Conservation (phyloP, 1,140 invertebrate genomes). For the Dendrolimus punctatus region DNA sequence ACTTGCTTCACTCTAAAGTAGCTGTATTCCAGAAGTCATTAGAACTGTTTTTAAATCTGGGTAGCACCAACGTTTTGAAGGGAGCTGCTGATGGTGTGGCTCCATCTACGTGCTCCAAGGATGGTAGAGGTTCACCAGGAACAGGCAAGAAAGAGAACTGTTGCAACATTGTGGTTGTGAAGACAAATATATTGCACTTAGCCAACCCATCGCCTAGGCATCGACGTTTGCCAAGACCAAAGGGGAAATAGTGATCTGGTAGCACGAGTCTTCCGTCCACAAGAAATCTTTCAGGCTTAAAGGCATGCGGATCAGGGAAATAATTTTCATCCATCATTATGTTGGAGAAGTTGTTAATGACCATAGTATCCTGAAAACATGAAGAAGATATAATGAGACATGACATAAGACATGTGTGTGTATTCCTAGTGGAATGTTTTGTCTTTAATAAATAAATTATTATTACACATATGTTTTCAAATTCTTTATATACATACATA, state of each 20-base stretch:
- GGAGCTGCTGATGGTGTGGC: slow-evolving; percentile 81
- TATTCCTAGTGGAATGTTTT: no score
- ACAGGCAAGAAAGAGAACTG: slow-evolving; percentile 79
- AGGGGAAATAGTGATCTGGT: slow-evolving; percentile 83
- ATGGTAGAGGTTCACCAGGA: slow-evolving; percentile 75
- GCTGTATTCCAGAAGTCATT: no score
- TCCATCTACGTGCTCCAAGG: slow-evolving; percentile 79
- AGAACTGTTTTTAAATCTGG: slow-evolving; percentile 32
- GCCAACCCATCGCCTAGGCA: slow-evolving; percentile 57
- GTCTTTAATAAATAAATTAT: no score
- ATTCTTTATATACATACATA: no score
- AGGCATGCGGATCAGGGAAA: slow-evolving; percentile 82
- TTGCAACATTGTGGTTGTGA: slow-evolving; percentile 85
- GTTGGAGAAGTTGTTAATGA: slow-evolving; percentile 85
- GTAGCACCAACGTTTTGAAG: slow-evolving; percentile 77
- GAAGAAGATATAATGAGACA: no score
- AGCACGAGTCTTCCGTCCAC: slow-evolving; percentile 77
- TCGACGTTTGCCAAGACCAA: slow-evolving; percentile 83
- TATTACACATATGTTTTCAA: no score
- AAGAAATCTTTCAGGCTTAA: slow-evolving; percentile 86
- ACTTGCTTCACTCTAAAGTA: no score
- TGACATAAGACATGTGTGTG: no score
- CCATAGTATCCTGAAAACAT: slow-evolving; percentile 80
- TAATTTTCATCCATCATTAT: slow-evolving; percentile 80
- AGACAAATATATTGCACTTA: slow-evolving; percentile 88